Evolutionary conservation across 2,797 vertebrate genomes (phyloP), one percentile per base, ranked within the genome.

Genomic region (Poeciliopsis paucimaculata): DNA sequence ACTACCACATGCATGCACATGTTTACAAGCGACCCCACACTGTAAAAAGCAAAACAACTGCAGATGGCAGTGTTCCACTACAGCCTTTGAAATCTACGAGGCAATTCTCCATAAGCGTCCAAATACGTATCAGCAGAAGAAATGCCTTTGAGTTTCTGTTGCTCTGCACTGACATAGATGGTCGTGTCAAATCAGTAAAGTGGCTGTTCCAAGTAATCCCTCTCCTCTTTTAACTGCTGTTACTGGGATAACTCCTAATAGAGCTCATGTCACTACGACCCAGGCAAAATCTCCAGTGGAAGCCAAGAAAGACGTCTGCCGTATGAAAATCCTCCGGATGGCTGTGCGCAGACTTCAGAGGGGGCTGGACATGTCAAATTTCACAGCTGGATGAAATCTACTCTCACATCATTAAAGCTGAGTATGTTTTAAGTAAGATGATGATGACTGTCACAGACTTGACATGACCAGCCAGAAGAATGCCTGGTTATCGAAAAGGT

Each of bases 51-150:
- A 60, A 60, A 34, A 62, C 60, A 89, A 93, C 93, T 93, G 91
- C 92, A 95, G 92, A 93, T 94, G 93, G 93, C 94, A 94, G 93
- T 91, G 94, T 78, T 92, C 92, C 79, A 89, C 91, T 92, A 82
- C 79, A 74, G 87, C 84, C 89, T 91, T 90, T 90, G 79, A 78
- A 85, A 89, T 72, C 43, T 75, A 82, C 3, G 47, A 89, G 85
- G 53, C 78, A 71, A 81, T 87, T 86, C 77, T 83, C 73, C 77
- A 73, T 77, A 85, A 77, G 66, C 49, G 74, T 87, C 53, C n/a
- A 10, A 80, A 43, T 73, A 55, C 26, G 73, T 71, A 87, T 86
- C 36, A 76, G 39, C 57, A 82, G 78, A 64, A 82, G 49, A 53
- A 53, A 53, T 53, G 20, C 49, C 49, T 85, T 83, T 57, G 45